Evolutionary conservation across 2,888 invertebrate species (phyloP).

Genomic region (Acanthococcus lagerstroemiae): DNA sequence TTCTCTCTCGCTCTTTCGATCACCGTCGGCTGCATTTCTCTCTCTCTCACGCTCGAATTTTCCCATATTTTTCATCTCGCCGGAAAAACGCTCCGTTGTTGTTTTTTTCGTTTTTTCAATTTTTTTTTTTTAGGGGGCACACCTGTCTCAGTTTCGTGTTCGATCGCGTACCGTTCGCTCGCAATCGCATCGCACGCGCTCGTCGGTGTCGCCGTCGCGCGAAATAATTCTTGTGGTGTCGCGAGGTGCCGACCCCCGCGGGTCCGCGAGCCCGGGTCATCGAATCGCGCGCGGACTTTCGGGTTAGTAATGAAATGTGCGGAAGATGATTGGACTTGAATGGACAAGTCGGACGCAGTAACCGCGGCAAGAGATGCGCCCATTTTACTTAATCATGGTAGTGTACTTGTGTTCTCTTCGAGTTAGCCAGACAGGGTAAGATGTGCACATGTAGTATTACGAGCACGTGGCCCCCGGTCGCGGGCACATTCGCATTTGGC

Average conservation of each 20-base stretch:
- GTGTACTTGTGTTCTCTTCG: constrained; percentile 23
- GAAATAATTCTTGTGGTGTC: neutral
- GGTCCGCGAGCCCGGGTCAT: neutral
- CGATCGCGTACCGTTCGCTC: no score
- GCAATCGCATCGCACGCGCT: no score
- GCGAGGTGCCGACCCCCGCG: neutral
- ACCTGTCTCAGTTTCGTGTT: no score
- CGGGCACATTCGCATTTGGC: no score
- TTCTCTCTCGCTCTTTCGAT: no score
- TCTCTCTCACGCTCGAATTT: no score
- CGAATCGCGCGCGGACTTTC: neutral
- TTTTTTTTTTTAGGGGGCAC: no score
- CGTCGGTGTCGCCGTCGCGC: neutral
- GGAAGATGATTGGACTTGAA: constrained; percentile 25
- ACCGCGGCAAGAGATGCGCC: constrained; percentile 21
- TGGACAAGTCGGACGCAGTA: constrained; percentile 14
- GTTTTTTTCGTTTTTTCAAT: no score
- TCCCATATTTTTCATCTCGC: no score
- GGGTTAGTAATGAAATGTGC: neutral
- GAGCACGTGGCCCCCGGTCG: no score
- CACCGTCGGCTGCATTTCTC: no score
- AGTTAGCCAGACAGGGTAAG: constrained; percentile 15
- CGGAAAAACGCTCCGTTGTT: no score
- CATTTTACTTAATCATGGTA: constrained; percentile 19
- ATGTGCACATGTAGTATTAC: neutral